These are phyloP conservation scores for Cryptotis parvus DNA, from an alignment of 2,113 vertebrate species.

Conservation along the genomic window DNA sequence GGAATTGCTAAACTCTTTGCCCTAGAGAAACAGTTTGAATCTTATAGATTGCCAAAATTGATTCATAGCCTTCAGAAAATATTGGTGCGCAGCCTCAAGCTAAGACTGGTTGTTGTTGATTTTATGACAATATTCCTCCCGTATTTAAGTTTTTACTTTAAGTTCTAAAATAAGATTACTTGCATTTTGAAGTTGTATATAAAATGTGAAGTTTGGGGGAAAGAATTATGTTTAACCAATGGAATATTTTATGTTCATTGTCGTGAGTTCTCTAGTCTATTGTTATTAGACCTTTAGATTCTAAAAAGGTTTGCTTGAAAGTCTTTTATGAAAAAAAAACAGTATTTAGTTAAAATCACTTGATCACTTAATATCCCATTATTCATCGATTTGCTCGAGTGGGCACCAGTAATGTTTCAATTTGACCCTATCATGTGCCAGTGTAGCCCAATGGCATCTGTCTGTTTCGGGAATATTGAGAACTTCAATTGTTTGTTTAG, in stretches of 20 bases:
- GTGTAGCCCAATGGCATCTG: too few relatives aligned
- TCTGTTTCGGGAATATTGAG: too few relatives aligned
- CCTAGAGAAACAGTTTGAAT: slow-evolving; percentile 27
- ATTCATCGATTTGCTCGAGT: too few relatives aligned
- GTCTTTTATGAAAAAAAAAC: background rate
- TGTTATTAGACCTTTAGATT: background rate
- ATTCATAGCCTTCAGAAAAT: background rate
- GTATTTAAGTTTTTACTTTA: background rate
- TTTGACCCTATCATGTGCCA: too few relatives aligned
- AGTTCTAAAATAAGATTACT: background rate
- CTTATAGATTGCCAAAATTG: slow-evolving; percentile 27
- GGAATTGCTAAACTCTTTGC: background rate
- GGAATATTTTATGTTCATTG: slow-evolving; percentile 10
- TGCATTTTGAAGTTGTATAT: background rate
- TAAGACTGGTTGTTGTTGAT: background rate
- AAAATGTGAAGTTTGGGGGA: background rate
- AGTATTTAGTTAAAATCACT: background rate
- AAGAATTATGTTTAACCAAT: slow-evolving; percentile 1
- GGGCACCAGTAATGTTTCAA: too few relatives aligned
- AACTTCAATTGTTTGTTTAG: too few relatives aligned
- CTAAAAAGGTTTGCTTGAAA: background rate
- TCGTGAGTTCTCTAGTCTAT: background rate
- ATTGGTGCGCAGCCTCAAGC: background rate
- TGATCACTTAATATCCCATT: too few relatives aligned
- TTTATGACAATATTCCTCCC: background rate